Evolutionary conservation across 2,797 vertebrate genomes (phyloP).

Genomic region (Balearica regulorum): DNA sequence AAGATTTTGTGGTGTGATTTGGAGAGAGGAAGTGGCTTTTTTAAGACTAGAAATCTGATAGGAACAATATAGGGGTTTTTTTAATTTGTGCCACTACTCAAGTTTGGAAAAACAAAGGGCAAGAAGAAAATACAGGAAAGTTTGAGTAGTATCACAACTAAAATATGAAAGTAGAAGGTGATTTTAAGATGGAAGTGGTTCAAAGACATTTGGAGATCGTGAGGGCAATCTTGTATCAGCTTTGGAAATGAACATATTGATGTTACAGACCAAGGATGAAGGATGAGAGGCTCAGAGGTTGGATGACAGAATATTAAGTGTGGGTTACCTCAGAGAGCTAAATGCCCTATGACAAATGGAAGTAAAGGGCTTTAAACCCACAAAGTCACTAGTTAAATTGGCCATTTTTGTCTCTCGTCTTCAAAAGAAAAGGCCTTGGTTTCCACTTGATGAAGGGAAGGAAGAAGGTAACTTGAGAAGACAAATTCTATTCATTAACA

Average conservation of each 20-base stretch:
- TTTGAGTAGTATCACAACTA: background rate
- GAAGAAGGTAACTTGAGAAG: background rate
- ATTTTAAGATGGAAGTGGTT: background rate
- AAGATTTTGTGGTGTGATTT: background rate
- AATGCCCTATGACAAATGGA: background rate
- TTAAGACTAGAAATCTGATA: background rate
- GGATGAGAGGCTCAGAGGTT: background rate
- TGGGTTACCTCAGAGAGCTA: background rate
- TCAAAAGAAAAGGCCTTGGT: background rate
- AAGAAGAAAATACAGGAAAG: background rate
- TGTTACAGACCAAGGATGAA: background rate
- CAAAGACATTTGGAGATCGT: background rate
- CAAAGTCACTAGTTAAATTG: background rate
- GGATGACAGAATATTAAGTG: background rate
- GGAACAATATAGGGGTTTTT: background rate
- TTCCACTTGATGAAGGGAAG: background rate
- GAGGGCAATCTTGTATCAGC: background rate
- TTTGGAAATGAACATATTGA: background rate
- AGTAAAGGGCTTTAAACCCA: background rate
- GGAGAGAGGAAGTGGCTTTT: background rate
- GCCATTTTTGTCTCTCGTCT: background rate
- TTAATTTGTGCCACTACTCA: background rate
- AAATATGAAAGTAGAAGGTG: background rate
- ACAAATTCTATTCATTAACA: background rate
- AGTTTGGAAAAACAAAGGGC: background rate